These are phyloP conservation scores for Drosophila punjabiensis DNA, from an alignment of 1,140 invertebrate genomes.

Conservation along the genomic window DNA sequence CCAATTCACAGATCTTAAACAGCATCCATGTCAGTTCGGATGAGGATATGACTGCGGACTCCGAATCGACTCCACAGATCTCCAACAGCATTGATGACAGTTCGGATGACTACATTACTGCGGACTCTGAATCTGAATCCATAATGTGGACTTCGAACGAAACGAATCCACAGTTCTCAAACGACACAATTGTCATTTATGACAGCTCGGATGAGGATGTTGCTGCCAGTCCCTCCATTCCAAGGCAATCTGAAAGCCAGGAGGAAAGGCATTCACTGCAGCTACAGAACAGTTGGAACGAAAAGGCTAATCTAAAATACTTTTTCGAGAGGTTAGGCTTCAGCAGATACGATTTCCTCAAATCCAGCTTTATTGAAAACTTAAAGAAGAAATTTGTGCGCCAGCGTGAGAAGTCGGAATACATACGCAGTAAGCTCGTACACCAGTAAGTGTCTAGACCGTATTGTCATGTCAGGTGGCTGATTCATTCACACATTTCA, in stretches of 20 bases:
- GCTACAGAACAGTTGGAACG: not conserved
- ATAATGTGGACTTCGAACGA: too few relatives aligned
- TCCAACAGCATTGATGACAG: not conserved
- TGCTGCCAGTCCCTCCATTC: not conserved
- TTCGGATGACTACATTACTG: not conserved
- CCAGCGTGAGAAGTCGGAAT: not conserved
- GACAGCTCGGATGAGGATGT: not conserved
- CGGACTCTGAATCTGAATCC: too few relatives aligned
- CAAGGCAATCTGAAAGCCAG: not conserved
- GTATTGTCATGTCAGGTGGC: not conserved
- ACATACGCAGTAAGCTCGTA: not conserved
- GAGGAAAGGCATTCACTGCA: not conserved
- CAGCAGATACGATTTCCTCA: conserved; percentile 19
- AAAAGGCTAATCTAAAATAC: not conserved
- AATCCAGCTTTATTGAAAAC: conserved; percentile 13
- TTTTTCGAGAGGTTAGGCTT: not conserved
- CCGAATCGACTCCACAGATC: too few relatives aligned
- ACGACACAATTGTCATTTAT: too few relatives aligned
- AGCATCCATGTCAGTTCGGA: too few relatives aligned
- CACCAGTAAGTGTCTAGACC: conserved; percentile 22
- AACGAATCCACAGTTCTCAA: too few relatives aligned
- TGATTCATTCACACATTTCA: not conserved
- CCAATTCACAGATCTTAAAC: too few relatives aligned
- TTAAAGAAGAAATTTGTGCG: conserved; percentile 13
- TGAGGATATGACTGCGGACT: too few relatives aligned